Evolutionary conservation across 2,113 vertebrate genomes (phyloP).

Genomic region (Oreochromis spilurus): DNA sequence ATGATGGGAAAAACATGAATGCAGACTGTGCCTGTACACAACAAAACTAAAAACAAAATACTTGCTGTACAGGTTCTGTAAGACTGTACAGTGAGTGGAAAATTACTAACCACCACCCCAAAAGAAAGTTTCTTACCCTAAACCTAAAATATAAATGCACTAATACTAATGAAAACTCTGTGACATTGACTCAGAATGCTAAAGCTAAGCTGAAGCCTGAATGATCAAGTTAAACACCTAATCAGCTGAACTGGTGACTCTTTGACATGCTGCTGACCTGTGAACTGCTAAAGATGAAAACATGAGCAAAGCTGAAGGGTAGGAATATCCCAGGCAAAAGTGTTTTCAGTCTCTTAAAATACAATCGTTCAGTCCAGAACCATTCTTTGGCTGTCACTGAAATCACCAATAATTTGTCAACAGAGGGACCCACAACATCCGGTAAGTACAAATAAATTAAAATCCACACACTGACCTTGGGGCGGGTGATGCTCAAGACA

Average conservation of each 20-base stretch:
- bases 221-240: not conserved
- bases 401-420: not conserved
- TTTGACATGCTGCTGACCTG: conserved; percentile 19
- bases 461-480: conserved; percentile 30
- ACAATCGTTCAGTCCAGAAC: not conserved
- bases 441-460: not conserved
- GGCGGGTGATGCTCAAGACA: not conserved
- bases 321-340: not conserved
- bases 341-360: not conserved
- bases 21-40: not conserved
- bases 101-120: conserved; percentile 23
- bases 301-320: not conserved
- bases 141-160: not conserved
- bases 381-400: not conserved
- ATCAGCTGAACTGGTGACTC: conserved; percentile 6
- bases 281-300: not conserved
- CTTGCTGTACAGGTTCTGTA: conserved; percentile 34
- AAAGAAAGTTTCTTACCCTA: not conserved
- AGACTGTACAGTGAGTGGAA: conserved; percentile 18
- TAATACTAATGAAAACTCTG: not conserved
- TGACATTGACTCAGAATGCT: not conserved
- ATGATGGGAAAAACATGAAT: not conserved
- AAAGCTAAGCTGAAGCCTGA: not conserved
- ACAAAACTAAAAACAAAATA: not conserved
- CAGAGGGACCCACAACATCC: not conserved